phyloP scores from a whole-genome alignment of 2,113 vertebrate genomes.

The Archilochus colubris region DNA sequence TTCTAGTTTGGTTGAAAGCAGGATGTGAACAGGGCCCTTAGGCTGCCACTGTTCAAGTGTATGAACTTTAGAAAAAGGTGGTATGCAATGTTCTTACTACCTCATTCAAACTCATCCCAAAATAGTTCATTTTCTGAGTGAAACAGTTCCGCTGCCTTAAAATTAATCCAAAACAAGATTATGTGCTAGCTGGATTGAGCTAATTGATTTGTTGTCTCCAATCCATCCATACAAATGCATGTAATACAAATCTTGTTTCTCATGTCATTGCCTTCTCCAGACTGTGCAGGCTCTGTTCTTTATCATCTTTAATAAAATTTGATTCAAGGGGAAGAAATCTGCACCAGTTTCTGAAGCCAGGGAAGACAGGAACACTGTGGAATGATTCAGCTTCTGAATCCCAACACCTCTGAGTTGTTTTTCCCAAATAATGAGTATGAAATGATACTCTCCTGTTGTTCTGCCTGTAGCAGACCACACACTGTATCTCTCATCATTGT shows the following conservation, averaged over 20 bases:
- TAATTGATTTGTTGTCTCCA: not conserved
- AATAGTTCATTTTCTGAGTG: constrained; percentile 27
- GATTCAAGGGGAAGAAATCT: not conserved
- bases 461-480: not conserved
- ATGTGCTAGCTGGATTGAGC: not conserved
- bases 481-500: not conserved
- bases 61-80: constrained; percentile 23
- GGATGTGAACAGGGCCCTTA: not conserved
- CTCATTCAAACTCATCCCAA: constrained; percentile 38
- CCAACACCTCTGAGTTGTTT: not conserved
- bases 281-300: not conserved
- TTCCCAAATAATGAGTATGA: not conserved
- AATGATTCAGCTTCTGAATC: not conserved
- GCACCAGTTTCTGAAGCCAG: not conserved
- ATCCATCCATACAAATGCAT: not conserved
- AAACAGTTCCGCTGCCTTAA: constrained; percentile 39
- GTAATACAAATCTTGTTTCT: not conserved
- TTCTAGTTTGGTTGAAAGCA: not conserved
- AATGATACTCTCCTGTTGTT: not conserved
- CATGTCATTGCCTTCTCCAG: not conserved
- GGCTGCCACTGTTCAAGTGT: not conserved
- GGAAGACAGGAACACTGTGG: not conserved
- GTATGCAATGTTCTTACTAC: constrained; percentile 27
- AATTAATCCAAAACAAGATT: constrained; percentile 46
- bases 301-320: not conserved